Evolutionary conservation across 2,797 vertebrate genomes (phyloP).

Genomic region (Galago senegalensis): DNA sequence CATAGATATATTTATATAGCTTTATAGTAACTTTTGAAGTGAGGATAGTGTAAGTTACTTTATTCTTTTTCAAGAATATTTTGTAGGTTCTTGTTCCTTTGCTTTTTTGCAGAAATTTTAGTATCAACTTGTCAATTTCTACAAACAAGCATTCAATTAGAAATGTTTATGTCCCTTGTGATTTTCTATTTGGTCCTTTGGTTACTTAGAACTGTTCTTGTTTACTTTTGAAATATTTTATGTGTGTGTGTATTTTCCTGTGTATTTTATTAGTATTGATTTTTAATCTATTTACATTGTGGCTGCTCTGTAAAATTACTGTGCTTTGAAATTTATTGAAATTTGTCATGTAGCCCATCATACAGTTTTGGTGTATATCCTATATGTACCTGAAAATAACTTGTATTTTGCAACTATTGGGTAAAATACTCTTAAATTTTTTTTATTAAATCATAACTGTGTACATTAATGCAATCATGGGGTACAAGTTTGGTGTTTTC

Average conservation of each 20-base stretch:
- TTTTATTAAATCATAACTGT: no score
- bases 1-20: background rate
- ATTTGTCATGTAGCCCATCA: background rate
- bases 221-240: conserved; percentile 26
- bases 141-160: conserved; percentile 14
- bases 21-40: background rate
- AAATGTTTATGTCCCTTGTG: background rate
- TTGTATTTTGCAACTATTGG: background rate
- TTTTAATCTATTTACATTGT: background rate
- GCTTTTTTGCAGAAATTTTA: background rate
- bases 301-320: background rate
- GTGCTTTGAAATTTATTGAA: background rate
- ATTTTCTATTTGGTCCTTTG: background rate
- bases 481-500: no score
- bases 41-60: background rate
- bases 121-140: background rate
- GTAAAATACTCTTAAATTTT: background rate
- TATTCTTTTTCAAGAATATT: conserved; percentile 22
- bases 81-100: background rate
- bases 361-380: conserved; percentile 1
- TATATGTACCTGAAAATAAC: conserved; percentile 22
- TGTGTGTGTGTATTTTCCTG: background rate
- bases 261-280: conserved; percentile 20
- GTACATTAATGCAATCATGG: no score
- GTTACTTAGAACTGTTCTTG: background rate